Conservation (phyloP, 1,140 invertebrate genomes). For the Lepidotrigona ventralis region DNA sequence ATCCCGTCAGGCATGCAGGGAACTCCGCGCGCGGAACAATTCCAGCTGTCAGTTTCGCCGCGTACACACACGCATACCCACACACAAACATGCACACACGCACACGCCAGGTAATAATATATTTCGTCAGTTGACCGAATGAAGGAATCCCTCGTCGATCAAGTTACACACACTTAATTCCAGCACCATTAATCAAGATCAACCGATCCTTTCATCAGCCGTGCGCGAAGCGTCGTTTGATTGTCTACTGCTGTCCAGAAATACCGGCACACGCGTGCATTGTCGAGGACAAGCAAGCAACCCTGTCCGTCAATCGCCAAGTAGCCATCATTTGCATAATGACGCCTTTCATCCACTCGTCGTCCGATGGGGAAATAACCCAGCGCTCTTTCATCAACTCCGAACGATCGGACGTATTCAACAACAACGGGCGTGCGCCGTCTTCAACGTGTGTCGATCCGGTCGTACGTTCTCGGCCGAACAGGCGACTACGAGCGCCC, state of each 20-base stretch:
- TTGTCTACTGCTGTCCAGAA: conserved; percentile 31
- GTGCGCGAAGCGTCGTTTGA: conserved; percentile 30
- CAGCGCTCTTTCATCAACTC: conserved; percentile 5
- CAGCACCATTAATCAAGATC: conserved; percentile 44
- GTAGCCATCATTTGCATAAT: conserved; percentile 37
- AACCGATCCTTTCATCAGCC: conserved; percentile 37
- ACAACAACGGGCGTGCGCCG: neutral
- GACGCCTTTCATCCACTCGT: conserved; percentile 28
- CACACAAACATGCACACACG: too few species aligned
- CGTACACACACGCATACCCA: neutral
- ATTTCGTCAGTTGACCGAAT: conserved; percentile 15
- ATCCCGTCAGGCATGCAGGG: neutral
- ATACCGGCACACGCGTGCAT: conserved; percentile 8
- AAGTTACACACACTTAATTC: conserved; percentile 33
- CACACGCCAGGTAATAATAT: conserved; percentile 15
- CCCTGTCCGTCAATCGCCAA: conserved; percentile 14
- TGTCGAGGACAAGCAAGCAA: conserved; percentile 19
- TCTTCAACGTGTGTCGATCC: neutral
- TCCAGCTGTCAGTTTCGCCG: neutral
- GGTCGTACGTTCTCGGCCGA: neutral
- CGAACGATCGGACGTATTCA: neutral
- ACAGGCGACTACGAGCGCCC: neutral
- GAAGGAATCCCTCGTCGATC: conserved; percentile 35
- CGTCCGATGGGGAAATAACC: conserved; percentile 9
- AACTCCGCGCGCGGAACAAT: conserved; percentile 4